A percentile compares a stretch with the other conserved stretches of the same genome.
These are phyloP conservation scores for Drosophila jambulina DNA, from an alignment of 1,140 invertebrate species.

Conservation along the genomic window DNA sequence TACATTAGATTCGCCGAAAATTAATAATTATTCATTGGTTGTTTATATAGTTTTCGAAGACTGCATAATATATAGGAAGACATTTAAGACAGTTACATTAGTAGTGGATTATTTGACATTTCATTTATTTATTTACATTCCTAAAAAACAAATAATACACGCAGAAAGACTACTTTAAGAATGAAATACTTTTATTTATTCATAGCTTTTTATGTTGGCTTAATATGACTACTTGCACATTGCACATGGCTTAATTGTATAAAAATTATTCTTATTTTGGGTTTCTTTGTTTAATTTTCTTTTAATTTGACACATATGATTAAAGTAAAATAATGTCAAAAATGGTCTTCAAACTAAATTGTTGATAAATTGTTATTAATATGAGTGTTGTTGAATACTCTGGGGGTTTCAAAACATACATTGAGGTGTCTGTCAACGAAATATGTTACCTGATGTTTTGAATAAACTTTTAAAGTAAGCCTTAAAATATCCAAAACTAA, in stretches of 20 bases:
- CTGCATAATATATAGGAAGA: too few species aligned
- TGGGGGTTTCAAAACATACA: not conserved
- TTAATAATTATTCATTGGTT: too few species aligned
- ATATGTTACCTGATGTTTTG: not conserved
- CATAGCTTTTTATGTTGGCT: constrained; percentile 4
- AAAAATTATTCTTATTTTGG: constrained; percentile 13
- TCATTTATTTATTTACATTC: too few species aligned
- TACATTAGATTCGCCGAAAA: too few species aligned
- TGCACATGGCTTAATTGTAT: constrained; percentile 13
- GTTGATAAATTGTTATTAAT: constrained; percentile 3
- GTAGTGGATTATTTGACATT: too few species aligned
- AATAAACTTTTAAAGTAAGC: not conserved
- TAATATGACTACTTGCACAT: constrained; percentile 28
- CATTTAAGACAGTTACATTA: too few species aligned
- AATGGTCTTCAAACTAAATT: constrained; percentile 13
- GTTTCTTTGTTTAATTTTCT: not conserved
- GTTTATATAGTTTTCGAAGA: too few species aligned
- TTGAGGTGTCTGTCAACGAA: not conserved
- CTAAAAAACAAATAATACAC: too few species aligned
- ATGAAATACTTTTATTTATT: constrained; percentile 42
- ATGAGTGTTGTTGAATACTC: not conserved
- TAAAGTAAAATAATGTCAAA: constrained; percentile 21
- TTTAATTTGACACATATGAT: constrained; percentile 18
- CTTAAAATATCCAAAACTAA: not conserved
- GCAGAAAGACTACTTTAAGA: not conserved